Evolutionary conservation across 2,797 vertebrate genomes (phyloP).

Genomic region (Halcyon chelicuti): DNA sequence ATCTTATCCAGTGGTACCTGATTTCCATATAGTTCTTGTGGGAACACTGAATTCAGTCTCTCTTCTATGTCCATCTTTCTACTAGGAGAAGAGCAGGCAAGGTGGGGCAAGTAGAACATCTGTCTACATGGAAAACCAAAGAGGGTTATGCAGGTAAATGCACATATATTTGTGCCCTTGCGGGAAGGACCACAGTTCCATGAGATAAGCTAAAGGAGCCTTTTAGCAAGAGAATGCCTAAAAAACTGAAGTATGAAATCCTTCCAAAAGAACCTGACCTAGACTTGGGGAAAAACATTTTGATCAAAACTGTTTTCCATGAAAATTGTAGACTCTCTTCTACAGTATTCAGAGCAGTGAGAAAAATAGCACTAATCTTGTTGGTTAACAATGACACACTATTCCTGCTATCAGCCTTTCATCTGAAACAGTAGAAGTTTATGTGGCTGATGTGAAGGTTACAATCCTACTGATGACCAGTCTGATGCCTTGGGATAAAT

Average conservation of each 20-base stretch:
- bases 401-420: neutral
- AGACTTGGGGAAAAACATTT: neutral
- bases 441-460: neutral
- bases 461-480: neutral
- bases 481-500: neutral
- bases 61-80: neutral
- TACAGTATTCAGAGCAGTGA: neutral
- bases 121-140: neutral
- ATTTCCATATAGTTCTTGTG: neutral
- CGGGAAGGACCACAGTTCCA: neutral
- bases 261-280: neutral
- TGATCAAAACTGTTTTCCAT: neutral
- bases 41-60: neutral
- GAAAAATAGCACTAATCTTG: neutral
- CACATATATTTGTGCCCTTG: neutral
- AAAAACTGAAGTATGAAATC: neutral
- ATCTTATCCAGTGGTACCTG: neutral
- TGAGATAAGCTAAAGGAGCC: neutral
- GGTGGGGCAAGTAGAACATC: neutral
- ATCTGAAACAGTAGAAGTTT: neutral
- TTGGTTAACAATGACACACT: neutral
- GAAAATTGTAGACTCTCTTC: neutral
- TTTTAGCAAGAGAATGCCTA: neutral
- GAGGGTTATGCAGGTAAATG: neutral
- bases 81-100: neutral